Evolutionary conservation across 2,888 invertebrate species (phyloP), one percentile per base, ranked within the genome.

Genomic region (Apamea anceps): DNA sequence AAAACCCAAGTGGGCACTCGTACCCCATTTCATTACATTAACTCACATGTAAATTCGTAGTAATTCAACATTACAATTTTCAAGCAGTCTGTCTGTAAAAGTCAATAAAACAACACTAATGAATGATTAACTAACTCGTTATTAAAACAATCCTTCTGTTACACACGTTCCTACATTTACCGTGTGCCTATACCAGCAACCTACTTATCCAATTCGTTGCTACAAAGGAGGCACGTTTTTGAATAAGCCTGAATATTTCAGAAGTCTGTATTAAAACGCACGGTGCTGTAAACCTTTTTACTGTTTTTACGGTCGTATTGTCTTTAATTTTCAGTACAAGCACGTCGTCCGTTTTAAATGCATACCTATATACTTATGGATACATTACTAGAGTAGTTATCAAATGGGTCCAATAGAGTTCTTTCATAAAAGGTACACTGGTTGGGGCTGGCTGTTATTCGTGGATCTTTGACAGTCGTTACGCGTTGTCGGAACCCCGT

Each of bases 261-360:
- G 60, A 60, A 72, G 60, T 54, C 68, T 57, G 28, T 65, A 86
- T 86, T 86, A 65, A 83, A 85, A 82, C 67, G 42, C 67, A 86
- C 72, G 83, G 60, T 42, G 10, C 72, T 86, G 65, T 82, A 62
- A 86, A 77, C 72, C 72, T 86, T 86, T 83, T 86, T 86, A 70
- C 37, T 37, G 51, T 62, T 80, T 71, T 80, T 21, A 54, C 80
- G 66, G 15, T 62, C 37, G 60, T 73, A 82, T 84, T 84, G 86
- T 84, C 83, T 84, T 71, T 86, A 54, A 72, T 76, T 76, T 54
- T 54, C 77, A 45, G 37, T 54, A 37, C 37, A 48, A 60, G 63
- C 42, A 72, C 25, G 12, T 13, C 28, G 62, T 21, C n/a, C 15
- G 25, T 68, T 72, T 82, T 67, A 48, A 68, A 81, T 57, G 45